phyloP scores from a whole-genome alignment of 2,888 invertebrate genomes.

The Anagyrus pseudococci region DNA sequence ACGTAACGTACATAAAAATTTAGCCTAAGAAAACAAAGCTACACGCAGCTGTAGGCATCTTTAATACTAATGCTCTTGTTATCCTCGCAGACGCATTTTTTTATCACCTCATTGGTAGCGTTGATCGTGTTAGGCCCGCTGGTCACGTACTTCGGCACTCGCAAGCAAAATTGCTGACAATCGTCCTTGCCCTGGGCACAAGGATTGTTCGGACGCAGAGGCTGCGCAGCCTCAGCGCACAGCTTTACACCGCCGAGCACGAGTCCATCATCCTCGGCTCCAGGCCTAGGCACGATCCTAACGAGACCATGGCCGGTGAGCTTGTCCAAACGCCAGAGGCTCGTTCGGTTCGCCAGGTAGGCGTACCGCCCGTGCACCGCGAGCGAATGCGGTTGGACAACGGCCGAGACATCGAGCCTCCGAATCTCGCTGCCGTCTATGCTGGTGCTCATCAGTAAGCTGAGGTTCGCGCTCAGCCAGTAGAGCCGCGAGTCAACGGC shows the following conservation, averaged over 20 bases:
- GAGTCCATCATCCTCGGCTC: not conserved
- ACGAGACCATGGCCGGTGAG: not conserved
- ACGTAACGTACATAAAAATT: not conserved
- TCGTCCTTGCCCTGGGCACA: conserved; percentile 16
- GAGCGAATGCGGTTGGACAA: conserved; percentile 14
- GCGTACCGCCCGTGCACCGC: conserved; percentile 19
- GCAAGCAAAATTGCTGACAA: conserved; percentile 26
- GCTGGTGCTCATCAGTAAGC: not conserved
- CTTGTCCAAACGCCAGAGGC: conserved; percentile 30
- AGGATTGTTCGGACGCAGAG: not conserved
- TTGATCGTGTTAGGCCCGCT: conserved; percentile 7
- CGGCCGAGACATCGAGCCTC: conserved; percentile 10
- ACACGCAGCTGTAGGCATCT: not conserved
- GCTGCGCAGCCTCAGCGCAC: conserved; percentile 1
- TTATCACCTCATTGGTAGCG: conserved; percentile 16
- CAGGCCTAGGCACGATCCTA: conserved; percentile 4
- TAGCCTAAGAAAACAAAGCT: not conserved
- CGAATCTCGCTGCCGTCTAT: not conserved
- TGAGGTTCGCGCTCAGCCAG: conserved; percentile 17
- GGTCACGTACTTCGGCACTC: conserved; percentile 5
- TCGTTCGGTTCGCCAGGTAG: conserved; percentile 22
- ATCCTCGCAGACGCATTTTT: conserved; percentile 30
- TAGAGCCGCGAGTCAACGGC: conserved; percentile 1
- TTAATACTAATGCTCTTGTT: not conserved
- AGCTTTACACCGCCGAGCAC: conserved; percentile 17